A percentile compares a stretch with the other conserved stretches of the same genome.
phyloP scores from a whole-genome alignment of 2,113 vertebrate genomes.

The Campylomormyrus numenius region DNA sequence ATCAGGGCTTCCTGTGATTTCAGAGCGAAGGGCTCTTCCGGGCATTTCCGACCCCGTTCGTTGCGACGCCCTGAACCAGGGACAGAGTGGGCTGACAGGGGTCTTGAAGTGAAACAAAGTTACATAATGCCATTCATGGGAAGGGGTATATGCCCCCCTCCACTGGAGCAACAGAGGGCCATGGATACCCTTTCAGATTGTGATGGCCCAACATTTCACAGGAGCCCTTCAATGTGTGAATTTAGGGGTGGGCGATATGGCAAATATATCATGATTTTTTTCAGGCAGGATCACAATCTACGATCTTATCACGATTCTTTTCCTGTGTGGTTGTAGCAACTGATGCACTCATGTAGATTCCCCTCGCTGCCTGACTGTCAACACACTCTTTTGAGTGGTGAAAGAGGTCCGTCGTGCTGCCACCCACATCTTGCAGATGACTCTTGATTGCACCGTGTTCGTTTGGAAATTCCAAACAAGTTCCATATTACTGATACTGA shows the following conservation, averaged over 20 bases:
- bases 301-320: background rate
- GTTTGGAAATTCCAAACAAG: background rate
- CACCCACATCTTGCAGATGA: background rate
- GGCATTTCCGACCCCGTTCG: background rate
- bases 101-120: background rate
- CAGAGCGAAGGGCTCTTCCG: background rate
- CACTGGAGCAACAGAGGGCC: background rate
- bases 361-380: background rate
- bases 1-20: conserved; percentile 42
- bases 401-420: background rate
- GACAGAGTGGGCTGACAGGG: background rate
- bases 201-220: background rate
- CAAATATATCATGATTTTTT: background rate
- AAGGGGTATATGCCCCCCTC: too few relatives aligned
- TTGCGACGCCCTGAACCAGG: background rate
- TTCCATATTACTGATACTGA: background rate
- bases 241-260: background rate
- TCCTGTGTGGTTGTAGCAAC: background rate
- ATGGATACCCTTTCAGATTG: background rate
- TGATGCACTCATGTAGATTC: background rate
- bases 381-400: background rate
- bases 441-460: background rate
- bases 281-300: background rate
- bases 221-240: background rate
- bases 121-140: background rate